Conservation (phyloP, 2,797 vertebrate genomes). For the Sarcoramphus papa region DNA sequence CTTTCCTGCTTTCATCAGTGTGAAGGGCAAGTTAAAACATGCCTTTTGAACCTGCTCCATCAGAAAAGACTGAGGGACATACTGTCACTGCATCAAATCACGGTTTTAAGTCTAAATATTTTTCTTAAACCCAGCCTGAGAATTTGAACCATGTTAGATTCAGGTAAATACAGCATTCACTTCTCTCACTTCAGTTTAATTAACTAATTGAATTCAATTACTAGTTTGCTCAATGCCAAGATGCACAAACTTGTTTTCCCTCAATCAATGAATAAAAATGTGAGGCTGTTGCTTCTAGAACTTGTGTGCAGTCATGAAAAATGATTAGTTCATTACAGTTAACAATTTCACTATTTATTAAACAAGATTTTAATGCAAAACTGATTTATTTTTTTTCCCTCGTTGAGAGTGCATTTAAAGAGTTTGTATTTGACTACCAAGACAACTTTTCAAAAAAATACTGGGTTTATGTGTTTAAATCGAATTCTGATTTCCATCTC, state of each 20-base stretch:
- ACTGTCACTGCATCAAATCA: background rate
- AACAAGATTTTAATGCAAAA: slow-evolving; percentile 15
- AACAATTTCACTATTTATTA: background rate
- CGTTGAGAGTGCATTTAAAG: background rate
- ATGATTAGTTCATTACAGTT: background rate
- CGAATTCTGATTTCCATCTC: background rate
- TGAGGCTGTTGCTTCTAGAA: background rate
- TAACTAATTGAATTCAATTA: background rate
- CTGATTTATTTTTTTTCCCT: background rate
- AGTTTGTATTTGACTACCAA: background rate
- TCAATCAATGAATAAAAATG: background rate
- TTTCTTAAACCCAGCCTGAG: background rate
- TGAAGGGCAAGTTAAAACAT: background rate
- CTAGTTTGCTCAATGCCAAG: background rate
- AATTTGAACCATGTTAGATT: background rate
- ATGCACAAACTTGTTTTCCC: background rate
- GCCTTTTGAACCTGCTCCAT: background rate
- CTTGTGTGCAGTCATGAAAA: background rate
- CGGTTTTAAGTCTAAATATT: background rate
- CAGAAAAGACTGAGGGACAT: background rate
- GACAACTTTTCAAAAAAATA: background rate
- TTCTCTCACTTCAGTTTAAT: background rate
- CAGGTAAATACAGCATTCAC: background rate
- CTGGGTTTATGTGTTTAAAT: background rate
- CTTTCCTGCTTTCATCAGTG: background rate